Conservation (phyloP, 2,888 invertebrate genomes). For the Pseudococcus viburni region DNA sequence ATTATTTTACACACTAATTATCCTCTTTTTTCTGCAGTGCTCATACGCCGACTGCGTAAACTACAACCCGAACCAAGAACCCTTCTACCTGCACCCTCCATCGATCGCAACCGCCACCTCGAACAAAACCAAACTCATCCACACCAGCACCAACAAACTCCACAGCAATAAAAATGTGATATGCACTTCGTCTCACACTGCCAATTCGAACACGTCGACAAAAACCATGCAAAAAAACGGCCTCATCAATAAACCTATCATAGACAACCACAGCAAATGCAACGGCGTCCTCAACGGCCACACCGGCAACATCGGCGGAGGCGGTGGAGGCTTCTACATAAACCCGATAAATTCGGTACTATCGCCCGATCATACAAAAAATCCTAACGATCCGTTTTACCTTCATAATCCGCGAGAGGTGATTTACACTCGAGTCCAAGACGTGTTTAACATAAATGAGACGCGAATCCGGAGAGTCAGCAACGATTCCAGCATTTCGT, state of each 20-base stretch:
- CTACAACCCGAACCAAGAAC: slow-evolving; percentile 74
- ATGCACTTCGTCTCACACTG: slow-evolving; percentile 43
- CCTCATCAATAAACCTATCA: slow-evolving; percentile 69
- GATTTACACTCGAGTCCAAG: slow-evolving; percentile 87
- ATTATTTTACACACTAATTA: too few relatives aligned
- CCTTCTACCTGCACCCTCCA: slow-evolving; percentile 86
- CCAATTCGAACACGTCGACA: neutral
- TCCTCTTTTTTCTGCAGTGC: slow-evolving; percentile 72
- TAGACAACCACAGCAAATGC: slow-evolving; percentile 69
- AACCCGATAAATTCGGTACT: slow-evolving; percentile 80
- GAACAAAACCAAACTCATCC: slow-evolving; percentile 71
- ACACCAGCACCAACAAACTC: slow-evolving; percentile 68
- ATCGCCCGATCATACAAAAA: slow-evolving; percentile 69
- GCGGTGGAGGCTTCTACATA: slow-evolving; percentile 80
- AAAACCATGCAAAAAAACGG: slow-evolving; percentile 68
- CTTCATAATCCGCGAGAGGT: slow-evolving; percentile 84
- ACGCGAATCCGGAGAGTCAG: slow-evolving; percentile 59
- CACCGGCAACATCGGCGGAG: neutral
- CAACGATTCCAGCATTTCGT: slow-evolving; percentile 66
- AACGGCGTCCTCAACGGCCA: slow-evolving; percentile 69
- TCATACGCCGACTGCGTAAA: slow-evolving; percentile 75
- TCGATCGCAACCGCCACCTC: slow-evolving; percentile 70
- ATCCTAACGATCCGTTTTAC: slow-evolving; percentile 83
- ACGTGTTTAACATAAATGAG: slow-evolving; percentile 77
- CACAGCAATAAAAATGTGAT: slow-evolving; percentile 34